These are phyloP conservation scores for Dynastes hyllus DNA, from an alignment of 2,888 invertebrate genomes.

Conservation along the genomic window DNA sequence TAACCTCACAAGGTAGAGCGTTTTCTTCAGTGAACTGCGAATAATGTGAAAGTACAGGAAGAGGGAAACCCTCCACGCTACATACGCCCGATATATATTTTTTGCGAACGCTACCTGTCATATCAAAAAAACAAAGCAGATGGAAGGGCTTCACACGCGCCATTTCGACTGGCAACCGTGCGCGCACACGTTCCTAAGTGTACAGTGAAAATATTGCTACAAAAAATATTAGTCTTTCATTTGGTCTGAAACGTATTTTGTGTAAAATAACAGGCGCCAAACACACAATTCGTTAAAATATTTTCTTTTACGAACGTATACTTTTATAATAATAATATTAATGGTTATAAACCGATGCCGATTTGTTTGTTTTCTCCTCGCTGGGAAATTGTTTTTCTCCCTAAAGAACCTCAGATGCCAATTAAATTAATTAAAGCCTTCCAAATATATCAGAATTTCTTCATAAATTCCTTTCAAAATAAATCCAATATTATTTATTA, in stretches of 20 bases:
- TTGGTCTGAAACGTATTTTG: constrained; percentile 69
- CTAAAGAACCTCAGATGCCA: constrained; percentile 39
- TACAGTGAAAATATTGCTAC: constrained; percentile 59
- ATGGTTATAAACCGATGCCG: constrained; percentile 46
- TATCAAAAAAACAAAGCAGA: constrained; percentile 40
- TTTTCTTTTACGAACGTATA: constrained; percentile 58
- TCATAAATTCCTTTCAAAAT: not conserved
- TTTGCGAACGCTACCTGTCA: constrained; percentile 41
- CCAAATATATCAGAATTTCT: not conserved
- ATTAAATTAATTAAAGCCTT: constrained; percentile 49
- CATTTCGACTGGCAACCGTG: constrained; percentile 22
- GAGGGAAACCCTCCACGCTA: not conserved
- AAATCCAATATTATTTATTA: too few relatives aligned
- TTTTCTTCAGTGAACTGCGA: not conserved
- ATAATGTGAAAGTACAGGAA: not conserved
- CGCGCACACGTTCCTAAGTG: constrained; percentile 35
- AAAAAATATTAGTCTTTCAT: constrained; percentile 72
- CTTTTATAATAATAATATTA: constrained; percentile 51
- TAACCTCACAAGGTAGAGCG: too few relatives aligned
- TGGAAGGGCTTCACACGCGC: constrained; percentile 40
- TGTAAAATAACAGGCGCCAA: constrained; percentile 68
- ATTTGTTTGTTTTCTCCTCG: constrained; percentile 52
- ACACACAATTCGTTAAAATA: constrained; percentile 60
- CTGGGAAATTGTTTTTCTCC: constrained; percentile 41
- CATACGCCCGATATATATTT: not conserved